Conservation (phyloP, 2,797 vertebrate genomes). For the Ficedula albicollis region DNA sequence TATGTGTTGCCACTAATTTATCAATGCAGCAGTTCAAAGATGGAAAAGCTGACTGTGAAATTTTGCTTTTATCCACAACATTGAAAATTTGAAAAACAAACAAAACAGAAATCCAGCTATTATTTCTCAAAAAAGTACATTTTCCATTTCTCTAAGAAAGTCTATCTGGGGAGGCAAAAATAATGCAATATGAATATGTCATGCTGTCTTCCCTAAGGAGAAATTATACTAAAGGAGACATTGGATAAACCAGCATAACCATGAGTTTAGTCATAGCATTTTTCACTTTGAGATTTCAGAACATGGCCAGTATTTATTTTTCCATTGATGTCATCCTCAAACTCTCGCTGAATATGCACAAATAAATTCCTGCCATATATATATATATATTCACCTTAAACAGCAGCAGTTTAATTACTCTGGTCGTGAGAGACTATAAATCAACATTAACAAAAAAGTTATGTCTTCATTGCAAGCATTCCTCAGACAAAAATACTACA, state of each 20-base stretch:
- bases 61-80: background rate
- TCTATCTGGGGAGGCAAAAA: background rate
- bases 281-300: slow-evolving; percentile 12
- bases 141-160: background rate
- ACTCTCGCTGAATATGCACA: background rate
- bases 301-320: background rate
- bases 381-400: background rate
- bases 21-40: background rate
- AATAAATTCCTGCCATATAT: background rate
- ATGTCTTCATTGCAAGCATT: background rate
- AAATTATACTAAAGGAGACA: background rate
- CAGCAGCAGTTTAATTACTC: background rate
- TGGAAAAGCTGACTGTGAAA: background rate
- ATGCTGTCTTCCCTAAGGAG: background rate
- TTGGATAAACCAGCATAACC: background rate
- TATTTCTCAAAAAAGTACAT: background rate
- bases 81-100: background rate
- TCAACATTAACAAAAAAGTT: background rate
- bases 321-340: background rate
- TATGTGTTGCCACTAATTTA: background rate
- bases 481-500: background rate
- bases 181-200: background rate
- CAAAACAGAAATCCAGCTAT: background rate
- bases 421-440: background rate
- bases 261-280: background rate